phyloP scores from a whole-genome alignment of 2,113 vertebrate species.

The Anarrhichthys ocellatus region DNA sequence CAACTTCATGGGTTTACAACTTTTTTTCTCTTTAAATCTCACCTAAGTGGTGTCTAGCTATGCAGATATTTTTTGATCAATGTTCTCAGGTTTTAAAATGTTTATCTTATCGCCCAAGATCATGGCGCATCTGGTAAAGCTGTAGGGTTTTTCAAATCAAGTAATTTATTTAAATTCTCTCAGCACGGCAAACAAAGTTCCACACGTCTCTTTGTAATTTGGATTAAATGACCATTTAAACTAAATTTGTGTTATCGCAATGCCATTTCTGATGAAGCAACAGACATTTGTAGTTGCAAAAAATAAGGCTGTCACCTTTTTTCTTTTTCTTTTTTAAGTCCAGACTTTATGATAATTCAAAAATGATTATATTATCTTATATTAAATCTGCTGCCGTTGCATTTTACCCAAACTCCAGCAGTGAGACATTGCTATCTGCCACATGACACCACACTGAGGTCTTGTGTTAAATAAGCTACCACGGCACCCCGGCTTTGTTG shows the following conservation, averaged over 20 bases:
- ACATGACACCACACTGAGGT: constrained; percentile 25
- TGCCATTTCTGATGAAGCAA: neutral
- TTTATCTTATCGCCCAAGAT: neutral
- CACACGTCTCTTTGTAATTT: neutral
- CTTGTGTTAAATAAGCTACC: constrained; percentile 31
- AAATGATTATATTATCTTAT: neutral
- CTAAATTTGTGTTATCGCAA: neutral
- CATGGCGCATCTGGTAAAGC: neutral
- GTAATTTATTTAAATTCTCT: neutral
- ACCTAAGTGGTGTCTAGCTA: neutral
- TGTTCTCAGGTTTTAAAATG: neutral
- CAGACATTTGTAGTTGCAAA: too few relatives aligned
- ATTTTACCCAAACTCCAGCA: neutral
- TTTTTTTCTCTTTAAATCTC: neutral
- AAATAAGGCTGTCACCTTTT: neutral
- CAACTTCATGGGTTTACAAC: neutral
- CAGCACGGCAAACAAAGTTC: neutral
- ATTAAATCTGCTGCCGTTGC: constrained; percentile 9
- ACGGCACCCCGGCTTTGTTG: constrained; percentile 54
- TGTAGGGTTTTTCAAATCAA: neutral
- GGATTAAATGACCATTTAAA: neutral
- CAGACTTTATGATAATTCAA: neutral
- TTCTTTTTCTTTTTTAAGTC: neutral
- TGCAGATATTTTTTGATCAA: neutral
- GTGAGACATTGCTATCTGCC: constrained; percentile 4